A percentile compares a stretch with the other conserved stretches of the same genome.
phyloP scores from a whole-genome alignment of 1,140 invertebrate genomes.

The Ditylenchus dipsaci region DNA sequence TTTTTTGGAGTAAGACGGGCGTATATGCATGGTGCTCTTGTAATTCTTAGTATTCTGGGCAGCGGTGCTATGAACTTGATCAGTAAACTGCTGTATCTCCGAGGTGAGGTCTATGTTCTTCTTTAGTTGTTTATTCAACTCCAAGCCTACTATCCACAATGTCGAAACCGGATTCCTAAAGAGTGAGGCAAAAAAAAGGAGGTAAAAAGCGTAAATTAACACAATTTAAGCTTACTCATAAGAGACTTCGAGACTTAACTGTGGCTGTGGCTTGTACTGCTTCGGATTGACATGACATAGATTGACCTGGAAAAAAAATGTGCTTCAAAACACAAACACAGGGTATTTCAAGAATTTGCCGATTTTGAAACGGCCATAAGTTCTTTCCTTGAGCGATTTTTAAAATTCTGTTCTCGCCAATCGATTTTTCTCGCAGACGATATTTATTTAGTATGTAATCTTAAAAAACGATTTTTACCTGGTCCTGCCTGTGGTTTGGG shows the following conservation, averaged over 20 bases:
- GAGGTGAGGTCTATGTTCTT: conserved; percentile 82
- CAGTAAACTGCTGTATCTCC: conserved; percentile 67
- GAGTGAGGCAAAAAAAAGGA: neutral
- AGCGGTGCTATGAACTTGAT: conserved; percentile 28
- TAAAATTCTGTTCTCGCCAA: too few relatives aligned
- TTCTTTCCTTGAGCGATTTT: too few relatives aligned
- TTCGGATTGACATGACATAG: conserved; percentile 91
- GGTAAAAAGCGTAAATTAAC: neutral
- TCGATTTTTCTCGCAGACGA: too few relatives aligned
- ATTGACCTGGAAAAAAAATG: conserved; percentile 53
- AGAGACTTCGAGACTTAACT: conserved; percentile 29
- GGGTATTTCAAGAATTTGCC: too few relatives aligned
- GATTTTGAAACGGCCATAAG: too few relatives aligned
- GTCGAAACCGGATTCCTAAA: conserved; percentile 63
- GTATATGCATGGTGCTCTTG: conserved; percentile 38
- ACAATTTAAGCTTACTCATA: conserved; percentile 46
- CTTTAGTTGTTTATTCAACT: conserved; percentile 73
- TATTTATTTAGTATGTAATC: too few relatives aligned
- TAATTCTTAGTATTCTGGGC: conserved; percentile 18
- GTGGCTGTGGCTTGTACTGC: conserved; percentile 65
- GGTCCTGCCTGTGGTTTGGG: too few relatives aligned
- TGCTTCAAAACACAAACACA: too few relatives aligned
- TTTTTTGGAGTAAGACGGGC: conserved; percentile 26
- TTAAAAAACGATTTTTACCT: too few relatives aligned
- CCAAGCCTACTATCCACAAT: conserved; percentile 94